These are phyloP conservation scores for Brachycybe producta DNA, from an alignment of 2,888 invertebrate genomes.

Conservation along the genomic window DNA sequence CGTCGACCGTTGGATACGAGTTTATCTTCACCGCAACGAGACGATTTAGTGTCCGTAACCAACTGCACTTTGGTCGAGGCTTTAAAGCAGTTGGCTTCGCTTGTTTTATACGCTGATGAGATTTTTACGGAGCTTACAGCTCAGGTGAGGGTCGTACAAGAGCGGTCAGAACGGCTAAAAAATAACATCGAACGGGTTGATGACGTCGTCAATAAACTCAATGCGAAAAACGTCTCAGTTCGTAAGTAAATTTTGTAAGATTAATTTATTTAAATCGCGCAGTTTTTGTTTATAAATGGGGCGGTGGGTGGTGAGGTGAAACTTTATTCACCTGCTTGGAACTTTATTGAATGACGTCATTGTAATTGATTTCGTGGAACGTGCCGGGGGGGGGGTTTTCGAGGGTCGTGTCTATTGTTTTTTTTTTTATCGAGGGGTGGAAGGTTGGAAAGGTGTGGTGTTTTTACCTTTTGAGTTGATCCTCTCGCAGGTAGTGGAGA, in stretches of 20 bases:
- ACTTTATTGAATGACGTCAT: background rate
- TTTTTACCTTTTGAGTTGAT: too few species aligned
- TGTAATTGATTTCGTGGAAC: background rate
- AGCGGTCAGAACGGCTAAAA: conserved; percentile 57
- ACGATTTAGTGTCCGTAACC: conserved; percentile 72
- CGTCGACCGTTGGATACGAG: conserved; percentile 48
- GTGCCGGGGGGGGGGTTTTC: background rate
- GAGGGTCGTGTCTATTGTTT: too few species aligned
- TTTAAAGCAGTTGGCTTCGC: conserved; percentile 67
- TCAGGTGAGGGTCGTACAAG: conserved; percentile 58
- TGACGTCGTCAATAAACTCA: conserved; percentile 55
- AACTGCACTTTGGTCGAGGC: conserved; percentile 76
- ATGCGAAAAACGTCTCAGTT: conserved; percentile 83
- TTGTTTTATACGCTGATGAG: conserved; percentile 69
- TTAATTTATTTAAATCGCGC: background rate
- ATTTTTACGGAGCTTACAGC: conserved; percentile 68
- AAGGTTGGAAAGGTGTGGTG: too few species aligned
- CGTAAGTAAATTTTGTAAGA: conserved; percentile 66
- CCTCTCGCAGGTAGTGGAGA: too few species aligned
- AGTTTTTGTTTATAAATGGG: background rate
- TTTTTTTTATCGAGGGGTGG: background rate
- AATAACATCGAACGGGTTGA: conserved; percentile 55
- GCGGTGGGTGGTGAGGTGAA: background rate
- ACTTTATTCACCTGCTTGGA: background rate
- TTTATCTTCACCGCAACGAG: conserved; percentile 26